Percentiles rank a stretch among this genome's conserved stretches.
These are phyloP conservation scores for Champsocephalus gunnari DNA, from an alignment of 2,797 vertebrate genomes.

Conservation along the genomic window DNA sequence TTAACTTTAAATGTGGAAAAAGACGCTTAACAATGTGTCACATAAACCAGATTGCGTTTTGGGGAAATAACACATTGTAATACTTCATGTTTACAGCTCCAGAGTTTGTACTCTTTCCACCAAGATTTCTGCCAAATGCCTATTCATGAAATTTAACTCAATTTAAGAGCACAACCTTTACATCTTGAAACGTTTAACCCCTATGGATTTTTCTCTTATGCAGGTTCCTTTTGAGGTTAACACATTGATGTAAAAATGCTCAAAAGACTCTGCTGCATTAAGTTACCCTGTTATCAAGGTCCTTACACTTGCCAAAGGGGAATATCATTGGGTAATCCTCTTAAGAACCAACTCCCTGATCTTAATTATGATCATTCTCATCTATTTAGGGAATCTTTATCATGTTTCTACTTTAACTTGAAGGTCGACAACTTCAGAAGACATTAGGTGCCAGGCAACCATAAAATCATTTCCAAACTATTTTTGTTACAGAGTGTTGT, in stretches of 20 bases:
- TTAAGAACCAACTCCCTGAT: conserved; percentile 62
- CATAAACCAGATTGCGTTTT: neutral
- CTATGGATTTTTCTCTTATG: conserved; percentile 12
- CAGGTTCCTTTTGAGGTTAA: conserved; percentile 23
- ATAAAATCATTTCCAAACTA: conserved; percentile 9
- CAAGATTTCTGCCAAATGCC: conserved; percentile 23
- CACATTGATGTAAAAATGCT: conserved; percentile 25
- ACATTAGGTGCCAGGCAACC: conserved; percentile 1
- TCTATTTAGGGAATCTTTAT: conserved; percentile 65
- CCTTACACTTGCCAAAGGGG: conserved; percentile 54
- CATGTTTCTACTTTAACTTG: conserved; percentile 48
- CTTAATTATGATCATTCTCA: conserved; percentile 70
- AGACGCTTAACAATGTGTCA: neutral
- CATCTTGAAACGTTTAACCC: conserved; percentile 30
- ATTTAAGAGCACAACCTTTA: conserved; percentile 25
- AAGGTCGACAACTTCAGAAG: conserved; percentile 58
- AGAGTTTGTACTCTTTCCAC: conserved; percentile 9
- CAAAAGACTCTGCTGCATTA: conserved; percentile 25
- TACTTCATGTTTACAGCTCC: conserved; percentile 9
- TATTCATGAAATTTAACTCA: conserved; percentile 32
- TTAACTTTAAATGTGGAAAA: conserved; percentile 1
- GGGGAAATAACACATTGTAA: neutral
- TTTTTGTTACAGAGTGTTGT: conserved; percentile 23
- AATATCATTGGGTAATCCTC: conserved; percentile 66
- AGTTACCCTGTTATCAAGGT: conserved; percentile 64